Base-by-base conservation (phyloP, 2,797 vertebrate genomes). In the Oreonectes daqikongensis region DNA sequence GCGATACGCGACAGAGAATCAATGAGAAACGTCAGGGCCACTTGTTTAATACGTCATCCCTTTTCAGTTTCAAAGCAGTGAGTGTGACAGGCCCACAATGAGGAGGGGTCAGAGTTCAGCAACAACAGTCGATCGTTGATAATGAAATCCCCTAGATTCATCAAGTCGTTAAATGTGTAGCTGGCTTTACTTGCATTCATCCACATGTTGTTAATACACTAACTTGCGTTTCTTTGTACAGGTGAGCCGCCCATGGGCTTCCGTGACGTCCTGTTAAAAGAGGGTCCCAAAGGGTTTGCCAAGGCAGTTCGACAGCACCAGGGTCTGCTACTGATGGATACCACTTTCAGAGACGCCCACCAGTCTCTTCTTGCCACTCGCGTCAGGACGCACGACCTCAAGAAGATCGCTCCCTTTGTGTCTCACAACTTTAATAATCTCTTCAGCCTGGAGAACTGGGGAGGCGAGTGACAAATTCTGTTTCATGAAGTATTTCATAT, bases 361-460 rank as follows among this genome's bases (percentile, higher is more conserved):
- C 96, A 98, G 88, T 98, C 96, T 0, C 92, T 98, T 28, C 89
- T 98, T 81, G 96, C 96, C 42, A 98, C 96, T 0, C 94, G 96
- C 0, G 96, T 98, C 32, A 94, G 96, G 12, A 98, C 95, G 35
- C 94, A 97, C 0, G 96, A 97, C 89, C 94, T 98, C 61, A 97
- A 97, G 84, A 92, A 86, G 85, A 94, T 97, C 24, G 92, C 96
- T 0, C 96, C 96, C 0, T 97, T 95, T 0, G 95, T 95, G 9
- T 93, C 96, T 18, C 96, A 97, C 87, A 95, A 90, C 87, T 95
- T 98, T 83, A 94, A 17, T 89, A 93, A 89, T 48, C 95, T 98
- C 64, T 97, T 90, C 90, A 97, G 96, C 90, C 79, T 98, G 78
- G 96, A 98, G 91, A 96, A 97, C 89, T 98, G 96, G 96, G 96